Percentiles rank a stretch among this genome's conserved stretches.
Evolutionary conservation across 1,140 invertebrate species (phyloP).

Genomic region (Holotrichia oblita): DNA sequence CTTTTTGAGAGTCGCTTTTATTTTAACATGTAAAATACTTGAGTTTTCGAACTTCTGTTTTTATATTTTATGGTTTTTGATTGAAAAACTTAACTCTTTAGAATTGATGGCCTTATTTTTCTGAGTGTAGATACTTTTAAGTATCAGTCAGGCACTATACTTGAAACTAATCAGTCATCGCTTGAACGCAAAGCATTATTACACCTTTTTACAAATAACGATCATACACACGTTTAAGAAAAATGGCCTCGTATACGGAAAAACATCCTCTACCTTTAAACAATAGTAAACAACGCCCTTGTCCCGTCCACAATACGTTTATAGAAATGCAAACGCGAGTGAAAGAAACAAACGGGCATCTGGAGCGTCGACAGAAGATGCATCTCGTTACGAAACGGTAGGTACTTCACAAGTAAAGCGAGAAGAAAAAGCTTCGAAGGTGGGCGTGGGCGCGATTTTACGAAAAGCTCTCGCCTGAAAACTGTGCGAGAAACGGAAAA

Average conservation of each 20-base stretch:
- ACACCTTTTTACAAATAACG: no score
- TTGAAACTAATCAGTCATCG: no score
- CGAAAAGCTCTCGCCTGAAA: neutral
- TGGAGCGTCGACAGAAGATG: neutral
- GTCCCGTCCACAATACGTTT: neutral
- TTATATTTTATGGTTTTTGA: no score
- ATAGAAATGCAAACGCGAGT: neutral
- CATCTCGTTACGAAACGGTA: neutral
- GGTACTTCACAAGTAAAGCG: neutral
- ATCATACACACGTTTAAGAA: no score
- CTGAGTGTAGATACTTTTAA: no score
- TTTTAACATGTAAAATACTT: no score
- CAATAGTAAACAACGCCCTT: neutral
- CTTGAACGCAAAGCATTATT: no score
- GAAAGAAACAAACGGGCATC: neutral
- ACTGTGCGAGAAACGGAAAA: neutral
- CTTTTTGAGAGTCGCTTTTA: no score
- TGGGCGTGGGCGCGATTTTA: neutral
- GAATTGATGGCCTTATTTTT: no score
- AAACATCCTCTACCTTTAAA: neutral
- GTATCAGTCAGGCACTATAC: no score
- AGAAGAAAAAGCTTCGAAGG: neutral
- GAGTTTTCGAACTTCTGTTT: no score
- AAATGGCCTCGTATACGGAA: neutral
- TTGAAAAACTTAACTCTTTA: no score